Percentiles rank a stretch among this genome's conserved stretches.
These are phyloP conservation scores for Danionella dracula DNA, from an alignment of 2,797 vertebrate genomes.

Conservation along the genomic window DNA sequence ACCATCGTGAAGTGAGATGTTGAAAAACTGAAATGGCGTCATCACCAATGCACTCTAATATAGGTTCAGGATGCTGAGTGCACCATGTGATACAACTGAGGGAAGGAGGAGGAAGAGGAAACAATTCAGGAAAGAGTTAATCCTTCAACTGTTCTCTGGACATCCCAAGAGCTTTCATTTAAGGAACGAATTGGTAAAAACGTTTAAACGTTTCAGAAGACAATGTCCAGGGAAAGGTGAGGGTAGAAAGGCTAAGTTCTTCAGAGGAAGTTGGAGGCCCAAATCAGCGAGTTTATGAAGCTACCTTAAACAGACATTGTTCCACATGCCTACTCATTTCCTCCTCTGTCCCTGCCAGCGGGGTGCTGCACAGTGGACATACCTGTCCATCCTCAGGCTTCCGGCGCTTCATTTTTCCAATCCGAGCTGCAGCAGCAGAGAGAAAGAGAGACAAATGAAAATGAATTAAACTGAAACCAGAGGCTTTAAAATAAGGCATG, in stretches of 20 bases:
- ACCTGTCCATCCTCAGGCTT: slow-evolving; percentile 99
- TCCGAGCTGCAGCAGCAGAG: slow-evolving; percentile 79
- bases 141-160: slow-evolving; percentile 41
- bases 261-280: slow-evolving; percentile 58
- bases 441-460: background rate
- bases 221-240: slow-evolving; percentile 36
- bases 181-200: background rate
- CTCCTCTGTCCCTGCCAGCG: slow-evolving; percentile 98
- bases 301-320: slow-evolving; percentile 99
- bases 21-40: background rate
- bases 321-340: slow-evolving; percentile 99
- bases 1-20: slow-evolving; percentile 1
- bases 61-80: slow-evolving; percentile 27
- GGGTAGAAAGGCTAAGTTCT: slow-evolving; percentile 46
- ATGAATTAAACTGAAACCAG: background rate
- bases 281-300: slow-evolving; percentile 54
- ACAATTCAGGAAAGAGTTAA: slow-evolving; percentile 21
- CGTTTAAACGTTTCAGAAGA: background rate
- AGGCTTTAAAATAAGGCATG: too few species aligned
- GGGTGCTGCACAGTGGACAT: slow-evolving; percentile 98
- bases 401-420: slow-evolving; percentile 99
- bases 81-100: background rate
- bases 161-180: background rate
- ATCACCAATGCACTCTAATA: background rate
- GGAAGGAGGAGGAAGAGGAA: background rate